phyloP scores from a whole-genome alignment of 2,113 vertebrate species.

The Brachirus orientalis region DNA sequence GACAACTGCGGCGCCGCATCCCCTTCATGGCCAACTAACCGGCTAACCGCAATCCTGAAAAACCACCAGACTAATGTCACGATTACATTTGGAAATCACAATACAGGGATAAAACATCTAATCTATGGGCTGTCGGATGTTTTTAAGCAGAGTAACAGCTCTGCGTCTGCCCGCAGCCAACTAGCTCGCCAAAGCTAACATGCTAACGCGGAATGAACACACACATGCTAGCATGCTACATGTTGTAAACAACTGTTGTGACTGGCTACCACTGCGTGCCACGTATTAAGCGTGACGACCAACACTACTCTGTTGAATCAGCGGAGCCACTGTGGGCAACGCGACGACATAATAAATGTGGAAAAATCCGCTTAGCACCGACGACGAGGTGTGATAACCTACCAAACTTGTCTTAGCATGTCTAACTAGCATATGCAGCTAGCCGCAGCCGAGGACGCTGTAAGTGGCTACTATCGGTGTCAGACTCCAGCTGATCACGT shows the following conservation, averaged over 20 bases:
- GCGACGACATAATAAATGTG: not conserved
- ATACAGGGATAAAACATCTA: not conserved
- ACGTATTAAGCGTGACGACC: conserved; percentile 44
- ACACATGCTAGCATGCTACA: conserved; percentile 49
- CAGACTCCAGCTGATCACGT: conserved; percentile 71
- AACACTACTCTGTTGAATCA: not conserved
- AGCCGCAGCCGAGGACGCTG: conserved; percentile 65
- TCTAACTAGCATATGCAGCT: conserved; percentile 60
- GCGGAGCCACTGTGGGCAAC: not conserved
- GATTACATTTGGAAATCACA: not conserved
- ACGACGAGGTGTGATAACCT: conserved; percentile 20
- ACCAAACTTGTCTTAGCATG: conserved; percentile 59
- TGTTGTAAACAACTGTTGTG: conserved; percentile 70
- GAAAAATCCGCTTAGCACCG: not conserved
- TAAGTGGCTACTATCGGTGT: conserved; percentile 67
- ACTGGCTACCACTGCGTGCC: conserved; percentile 47
- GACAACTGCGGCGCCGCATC: conserved; percentile 63
- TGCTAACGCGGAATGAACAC: conserved; percentile 58
- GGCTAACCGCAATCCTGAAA: conserved; percentile 25
- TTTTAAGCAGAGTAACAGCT: conserved; percentile 25
- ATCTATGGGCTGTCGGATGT: conserved; percentile 5
- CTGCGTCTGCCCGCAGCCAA: conserved; percentile 16
- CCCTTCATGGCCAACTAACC: conserved; percentile 32
- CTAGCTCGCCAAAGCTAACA: conserved; percentile 41
- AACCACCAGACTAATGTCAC: not conserved